Base-by-base conservation (phyloP, 2,888 invertebrate genomes). In the Ganaspis brasiliensis region DNA sequence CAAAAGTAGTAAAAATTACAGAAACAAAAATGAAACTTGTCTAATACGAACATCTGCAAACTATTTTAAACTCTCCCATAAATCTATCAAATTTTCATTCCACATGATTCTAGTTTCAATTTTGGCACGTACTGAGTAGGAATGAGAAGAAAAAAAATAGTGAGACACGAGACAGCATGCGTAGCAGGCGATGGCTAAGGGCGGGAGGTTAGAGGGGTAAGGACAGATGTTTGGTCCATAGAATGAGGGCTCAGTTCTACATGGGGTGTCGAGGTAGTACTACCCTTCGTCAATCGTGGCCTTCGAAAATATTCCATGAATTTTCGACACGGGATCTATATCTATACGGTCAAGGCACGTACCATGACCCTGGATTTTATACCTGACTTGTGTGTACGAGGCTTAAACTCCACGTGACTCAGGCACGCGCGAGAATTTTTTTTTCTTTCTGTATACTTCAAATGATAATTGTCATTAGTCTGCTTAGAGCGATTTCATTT, bases 221-320 rank as follows among this genome's bases (percentile, higher is more conserved):
- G 81, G 86, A 86, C 90, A 91, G 91, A 91, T 91, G 91, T 91
- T 90, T 90, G 90, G 89, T 90, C 89, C 89, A 90, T 85, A 79
- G 76, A 81, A 84, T 85, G 84, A 86, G 88, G 87, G 86, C 84
- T 84, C 82, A 89, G 88, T 90, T 85, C 89, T 88, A 88, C 85
- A 87, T 88, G 86, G 90, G 90, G 89, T 90, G 85, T 82, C 89
- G 87, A 77, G 85, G 82, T 82, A 87, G 86, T 89, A 89, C 89
- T 89, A 89, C 90, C 90, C 90, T 86, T 84, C 77, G 78, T 35
- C 76, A 83, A 45, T 56, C 72, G 59, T 49, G 45, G 73, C 76
- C 75, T 52, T 76, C 75, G 80, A 74, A n/a, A 24, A 16, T 35
- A 73, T 61, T 67, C 61, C 21, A 55, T 45, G 40, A 37, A 45